A percentile compares a stretch with the other conserved stretches of the same genome.
Conservation (phyloP, 2,113 vertebrate genomes). For the Phylloscopus trochilus region DNA sequence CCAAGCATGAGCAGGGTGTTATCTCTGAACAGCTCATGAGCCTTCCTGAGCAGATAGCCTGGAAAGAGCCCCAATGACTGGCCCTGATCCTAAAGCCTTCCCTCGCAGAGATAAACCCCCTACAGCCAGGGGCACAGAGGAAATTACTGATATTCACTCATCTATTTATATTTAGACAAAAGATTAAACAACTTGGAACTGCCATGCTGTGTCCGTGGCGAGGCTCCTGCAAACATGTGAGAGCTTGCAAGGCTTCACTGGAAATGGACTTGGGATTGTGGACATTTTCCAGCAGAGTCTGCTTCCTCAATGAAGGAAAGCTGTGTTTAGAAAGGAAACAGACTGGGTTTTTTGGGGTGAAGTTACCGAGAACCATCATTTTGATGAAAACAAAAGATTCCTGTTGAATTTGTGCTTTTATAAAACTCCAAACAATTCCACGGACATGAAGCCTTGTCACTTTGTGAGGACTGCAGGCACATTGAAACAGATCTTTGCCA, state of each 20-base stretch:
- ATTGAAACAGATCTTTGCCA: neutral
- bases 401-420: neutral
- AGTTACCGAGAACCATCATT: neutral
- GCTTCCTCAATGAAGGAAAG: neutral
- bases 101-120: slow-evolving; percentile 25
- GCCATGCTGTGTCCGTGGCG: neutral
- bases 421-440: neutral
- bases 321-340: neutral
- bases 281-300: neutral
- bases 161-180: slow-evolving; percentile 63
- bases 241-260: neutral
- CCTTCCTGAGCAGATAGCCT: slow-evolving; percentile 33
- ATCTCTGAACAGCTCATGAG: slow-evolving; percentile 36
- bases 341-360: neutral
- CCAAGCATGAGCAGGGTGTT: neutral
- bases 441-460: neutral
- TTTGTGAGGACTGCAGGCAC: neutral
- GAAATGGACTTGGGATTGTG: neutral
- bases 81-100: slow-evolving; percentile 38
- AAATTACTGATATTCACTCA: slow-evolving; percentile 63
- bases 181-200: slow-evolving; percentile 54
- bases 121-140: neutral
- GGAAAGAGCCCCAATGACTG: neutral
- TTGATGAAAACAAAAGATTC: neutral
- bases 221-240: neutral